A percentile compares a stretch with the other conserved stretches of the same genome.
phyloP scores from a whole-genome alignment of 2,888 invertebrate species.

The Rosalia funebris region DNA sequence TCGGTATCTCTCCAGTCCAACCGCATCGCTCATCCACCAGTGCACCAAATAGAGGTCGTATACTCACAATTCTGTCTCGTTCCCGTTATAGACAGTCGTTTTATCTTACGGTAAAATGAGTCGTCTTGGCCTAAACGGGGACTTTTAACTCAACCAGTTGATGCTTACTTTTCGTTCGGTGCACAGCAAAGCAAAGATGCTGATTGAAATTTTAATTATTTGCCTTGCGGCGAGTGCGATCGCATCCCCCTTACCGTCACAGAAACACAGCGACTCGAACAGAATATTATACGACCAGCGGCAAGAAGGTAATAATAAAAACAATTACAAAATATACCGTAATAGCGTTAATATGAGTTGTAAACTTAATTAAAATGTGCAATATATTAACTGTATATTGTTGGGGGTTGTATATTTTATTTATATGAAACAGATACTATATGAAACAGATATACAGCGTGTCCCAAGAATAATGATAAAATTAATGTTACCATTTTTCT shows the following conservation, averaged over 20 bases:
- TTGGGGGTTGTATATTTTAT: no score
- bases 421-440: no score
- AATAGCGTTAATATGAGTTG: no score
- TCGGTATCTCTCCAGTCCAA: neutral
- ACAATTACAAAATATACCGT: no score
- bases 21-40: no score
- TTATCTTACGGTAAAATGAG: slow-evolving; percentile 43
- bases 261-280: slow-evolving; percentile 21
- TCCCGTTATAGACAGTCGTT: slow-evolving; percentile 16
- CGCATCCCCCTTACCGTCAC: slow-evolving; percentile 56
- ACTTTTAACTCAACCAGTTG: slow-evolving; percentile 33
- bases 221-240: slow-evolving; percentile 42
- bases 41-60: slow-evolving; percentile 22
- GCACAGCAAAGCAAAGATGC: slow-evolving; percentile 28
- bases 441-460: no score
- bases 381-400: no score
- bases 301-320: slow-evolving; percentile 70
- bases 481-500: no score
- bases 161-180: slow-evolving; percentile 36
- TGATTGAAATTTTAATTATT: slow-evolving; percentile 26
- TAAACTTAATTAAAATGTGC: no score
- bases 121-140: slow-evolving; percentile 41
- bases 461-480: no score
- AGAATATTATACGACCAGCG: slow-evolving; percentile 72
- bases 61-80: slow-evolving; percentile 5